These are phyloP conservation scores for Trachurus trachurus DNA, from an alignment of 2,797 vertebrate species.

Conservation along the genomic window DNA sequence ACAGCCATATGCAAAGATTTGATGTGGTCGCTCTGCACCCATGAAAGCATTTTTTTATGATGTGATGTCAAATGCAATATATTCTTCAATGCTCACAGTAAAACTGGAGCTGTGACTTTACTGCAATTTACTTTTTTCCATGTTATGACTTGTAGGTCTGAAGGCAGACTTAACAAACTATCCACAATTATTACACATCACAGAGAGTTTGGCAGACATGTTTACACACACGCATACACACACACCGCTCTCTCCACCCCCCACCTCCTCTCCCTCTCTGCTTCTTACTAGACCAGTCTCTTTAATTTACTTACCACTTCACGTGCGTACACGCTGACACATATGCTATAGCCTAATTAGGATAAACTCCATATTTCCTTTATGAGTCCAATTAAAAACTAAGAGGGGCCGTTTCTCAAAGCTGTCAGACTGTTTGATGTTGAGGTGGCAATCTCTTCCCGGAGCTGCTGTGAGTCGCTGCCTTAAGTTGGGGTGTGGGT, in stretches of 20 bases:
- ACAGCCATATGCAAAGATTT: constrained; percentile 30
- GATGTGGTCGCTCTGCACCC: constrained; percentile 51
- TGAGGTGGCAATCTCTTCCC: constrained; percentile 38
- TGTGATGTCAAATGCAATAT: constrained; percentile 54
- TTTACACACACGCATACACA: neutral
- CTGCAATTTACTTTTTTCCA: constrained; percentile 51
- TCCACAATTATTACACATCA: constrained; percentile 42
- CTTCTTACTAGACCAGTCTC: constrained; percentile 1
- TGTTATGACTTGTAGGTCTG: constrained; percentile 51
- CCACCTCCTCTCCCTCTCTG: neutral
- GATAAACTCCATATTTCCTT: constrained; percentile 64
- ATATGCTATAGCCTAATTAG: constrained; percentile 38
- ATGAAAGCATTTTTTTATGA: constrained; percentile 61
- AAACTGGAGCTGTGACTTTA: constrained; percentile 39
- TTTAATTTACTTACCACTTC: constrained; percentile 34
- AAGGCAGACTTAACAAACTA: constrained; percentile 61
- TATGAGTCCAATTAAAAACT: constrained; percentile 65
- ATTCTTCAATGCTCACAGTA: constrained; percentile 51
- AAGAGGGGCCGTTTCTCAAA: constrained; percentile 52
- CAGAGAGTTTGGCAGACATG: constrained; percentile 14
- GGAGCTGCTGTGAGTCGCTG: constrained; percentile 26
- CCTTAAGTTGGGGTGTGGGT: constrained; percentile 21
- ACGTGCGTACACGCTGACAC: constrained; percentile 7
- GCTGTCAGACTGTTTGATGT: constrained; percentile 64
- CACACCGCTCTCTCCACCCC: too few species aligned